Evolutionary conservation across 92 coral and sea anemone genomes (phyloP).

Genomic region (Siderastrea siderea): DNA sequence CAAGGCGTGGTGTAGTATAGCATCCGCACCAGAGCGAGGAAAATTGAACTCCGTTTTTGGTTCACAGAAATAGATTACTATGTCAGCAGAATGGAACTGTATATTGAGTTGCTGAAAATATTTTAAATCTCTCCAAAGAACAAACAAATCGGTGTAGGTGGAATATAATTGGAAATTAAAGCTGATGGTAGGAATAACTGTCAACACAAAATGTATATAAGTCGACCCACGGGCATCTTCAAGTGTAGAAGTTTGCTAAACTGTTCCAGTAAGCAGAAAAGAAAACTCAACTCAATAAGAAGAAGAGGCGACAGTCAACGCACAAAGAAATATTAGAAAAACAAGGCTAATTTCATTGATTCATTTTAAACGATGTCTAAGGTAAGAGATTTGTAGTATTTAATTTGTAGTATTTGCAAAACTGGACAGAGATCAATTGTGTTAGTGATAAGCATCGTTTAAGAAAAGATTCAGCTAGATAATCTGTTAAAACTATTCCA

Average conservation of each 20-base stretch:
- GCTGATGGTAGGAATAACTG: neutral
- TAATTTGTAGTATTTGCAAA: no score
- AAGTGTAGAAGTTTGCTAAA: neutral
- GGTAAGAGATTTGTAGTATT: neutral
- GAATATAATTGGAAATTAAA: neutral
- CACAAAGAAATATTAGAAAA: neutral
- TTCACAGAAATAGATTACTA: neutral
- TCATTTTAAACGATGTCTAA: neutral
- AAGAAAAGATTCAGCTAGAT: no score
- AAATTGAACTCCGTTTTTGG: neutral
- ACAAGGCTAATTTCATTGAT: neutral
- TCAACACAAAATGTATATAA: neutral
- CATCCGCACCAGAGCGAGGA: conserved; percentile 3
- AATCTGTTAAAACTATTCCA: no score
- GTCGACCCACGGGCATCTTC: neutral
- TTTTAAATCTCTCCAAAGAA: neutral
- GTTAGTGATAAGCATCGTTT: no score
- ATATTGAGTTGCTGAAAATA: neutral
- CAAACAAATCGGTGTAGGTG: conserved; percentile 20
- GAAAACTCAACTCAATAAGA: neutral
- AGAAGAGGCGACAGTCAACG: no score
- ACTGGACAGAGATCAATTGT: no score
- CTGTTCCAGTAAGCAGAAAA: neutral
- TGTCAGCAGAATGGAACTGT: conserved; percentile 28
- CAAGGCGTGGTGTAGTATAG: conserved; percentile 4